Evolutionary conservation across 2,888 invertebrate species (phyloP), one percentile per base, ranked within the genome.

Genomic region (Fragum fragum): DNA sequence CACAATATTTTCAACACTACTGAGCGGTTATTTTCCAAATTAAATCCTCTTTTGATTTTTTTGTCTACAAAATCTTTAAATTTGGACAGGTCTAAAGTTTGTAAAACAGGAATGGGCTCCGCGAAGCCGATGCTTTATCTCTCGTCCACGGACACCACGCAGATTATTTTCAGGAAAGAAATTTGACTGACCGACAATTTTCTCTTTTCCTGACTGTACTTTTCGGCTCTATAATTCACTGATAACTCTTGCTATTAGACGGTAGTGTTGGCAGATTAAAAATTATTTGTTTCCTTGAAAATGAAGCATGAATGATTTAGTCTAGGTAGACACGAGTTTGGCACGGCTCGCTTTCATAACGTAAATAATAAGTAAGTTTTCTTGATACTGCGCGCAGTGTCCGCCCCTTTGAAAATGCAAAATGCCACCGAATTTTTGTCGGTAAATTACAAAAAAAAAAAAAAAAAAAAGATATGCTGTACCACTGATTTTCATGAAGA

Each of bases 261-360:
- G 47, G 7, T 29, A 61, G 32, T 32, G 61, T 21, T 72, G 71
- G 77, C 72, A 72, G 63, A 72, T 77, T 63, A 77, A 77, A 59
- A 63, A 26, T 61, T 55, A 72, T 71, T 57, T 66, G 59, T 36
- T 61, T 42, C 47, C 39, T n/a, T n/a, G 63, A 32, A 71, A 76
- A 76, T 76, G 70, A 76, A 71, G 70, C 63, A 61, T 77, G 55
- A 63, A 72, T 77, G 72, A 77, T 77, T 77, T 77, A 77, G 77
- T 77, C 77, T 77, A 66, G 32, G 28, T 32, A 32, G 32, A 32
- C 61, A 23, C 26, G n/a, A 5, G 61, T 28, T 26, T 61, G 61
- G 61, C 61, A 61, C 32, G 6, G 26, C 9, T 18, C 32, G 18
- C 61, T 11, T n/a, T 32, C 61, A 9, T 32, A 61, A 61, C 32